Percentiles rank a stretch among this genome's conserved stretches.
These are phyloP conservation scores for Cantharis lateralis DNA, from an alignment of 2,888 invertebrate genomes.

Conservation along the genomic window DNA sequence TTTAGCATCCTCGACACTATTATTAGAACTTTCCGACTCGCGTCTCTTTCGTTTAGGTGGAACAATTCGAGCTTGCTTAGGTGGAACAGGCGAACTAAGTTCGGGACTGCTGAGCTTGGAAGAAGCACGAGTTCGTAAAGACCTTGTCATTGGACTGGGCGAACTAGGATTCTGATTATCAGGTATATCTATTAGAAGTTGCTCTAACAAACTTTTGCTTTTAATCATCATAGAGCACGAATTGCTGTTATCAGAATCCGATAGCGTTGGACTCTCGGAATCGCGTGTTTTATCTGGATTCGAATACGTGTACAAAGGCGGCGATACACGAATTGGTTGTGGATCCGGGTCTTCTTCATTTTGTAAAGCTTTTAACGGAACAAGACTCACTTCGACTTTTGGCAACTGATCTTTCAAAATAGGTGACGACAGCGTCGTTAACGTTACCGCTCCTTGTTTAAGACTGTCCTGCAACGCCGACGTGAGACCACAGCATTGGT, in stretches of 20 bases:
- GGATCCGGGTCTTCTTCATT: conserved; percentile 59
- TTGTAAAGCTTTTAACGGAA: conserved; percentile 24
- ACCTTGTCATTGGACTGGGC: conserved; percentile 53
- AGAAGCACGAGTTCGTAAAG: conserved; percentile 65
- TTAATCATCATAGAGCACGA: conserved; percentile 51
- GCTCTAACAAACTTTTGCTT: conserved; percentile 71
- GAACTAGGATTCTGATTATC: conserved; percentile 50
- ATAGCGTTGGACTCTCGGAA: conserved; percentile 48
- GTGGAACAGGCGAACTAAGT: conserved; percentile 45
- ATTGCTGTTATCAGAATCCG: conserved; percentile 45
- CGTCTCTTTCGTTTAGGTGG: conserved; percentile 71
- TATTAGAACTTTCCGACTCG: conserved; percentile 77
- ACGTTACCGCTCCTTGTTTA: conserved; percentile 41
- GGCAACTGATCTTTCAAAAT: conserved; percentile 32
- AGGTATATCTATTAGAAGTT: conserved; percentile 85
- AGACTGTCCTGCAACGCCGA: conserved; percentile 49
- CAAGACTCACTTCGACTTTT: conserved; percentile 43
- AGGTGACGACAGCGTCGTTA: conserved; percentile 31
- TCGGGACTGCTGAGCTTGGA: conserved; percentile 72
- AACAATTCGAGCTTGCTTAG: conserved; percentile 27
- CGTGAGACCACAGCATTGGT: conserved; percentile 52
- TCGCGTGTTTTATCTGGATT: conserved; percentile 66
- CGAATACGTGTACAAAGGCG: conserved; percentile 78
- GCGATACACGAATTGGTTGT: conserved; percentile 72
- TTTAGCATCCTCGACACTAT: conserved; percentile 56